phyloP scores from a whole-genome alignment of 2,888 invertebrate genomes.

The Synergus itoensis region DNA sequence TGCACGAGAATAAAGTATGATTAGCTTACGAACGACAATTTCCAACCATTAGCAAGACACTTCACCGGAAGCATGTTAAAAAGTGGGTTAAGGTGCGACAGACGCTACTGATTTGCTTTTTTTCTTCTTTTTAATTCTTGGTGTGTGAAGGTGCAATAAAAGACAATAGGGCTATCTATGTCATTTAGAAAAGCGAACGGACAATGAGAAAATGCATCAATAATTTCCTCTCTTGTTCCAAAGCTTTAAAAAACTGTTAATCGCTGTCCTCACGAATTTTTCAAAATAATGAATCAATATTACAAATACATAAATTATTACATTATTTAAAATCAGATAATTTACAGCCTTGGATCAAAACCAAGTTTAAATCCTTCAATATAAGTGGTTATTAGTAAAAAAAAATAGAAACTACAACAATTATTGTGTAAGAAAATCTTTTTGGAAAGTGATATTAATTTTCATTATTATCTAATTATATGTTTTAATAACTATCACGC shows the following conservation, averaged over 20 bases:
- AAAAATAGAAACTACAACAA: background rate
- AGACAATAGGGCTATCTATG: background rate
- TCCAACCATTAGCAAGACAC: slow-evolving; percentile 9
- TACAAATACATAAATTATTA: background rate
- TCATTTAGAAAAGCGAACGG: background rate
- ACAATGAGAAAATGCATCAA: background rate
- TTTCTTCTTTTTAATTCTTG: background rate
- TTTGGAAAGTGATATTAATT: background rate
- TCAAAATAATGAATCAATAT: background rate
- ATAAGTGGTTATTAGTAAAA: background rate
- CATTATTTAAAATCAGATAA: background rate
- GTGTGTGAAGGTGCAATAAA: background rate
- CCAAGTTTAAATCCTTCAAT: background rate
- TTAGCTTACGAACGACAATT: slow-evolving; percentile 20
- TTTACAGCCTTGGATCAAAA: background rate
- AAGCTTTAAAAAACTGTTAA: background rate
- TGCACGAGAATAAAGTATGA: background rate
- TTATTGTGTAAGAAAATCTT: background rate
- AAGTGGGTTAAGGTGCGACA: slow-evolving; percentile 46
- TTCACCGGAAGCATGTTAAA: slow-evolving; percentile 39
- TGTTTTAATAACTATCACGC: no score
- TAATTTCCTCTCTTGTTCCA: no score
- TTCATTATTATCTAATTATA: background rate
- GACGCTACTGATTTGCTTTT: background rate
- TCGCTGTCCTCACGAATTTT: background rate